A percentile compares a stretch with the other conserved stretches of the same genome.
Conservation (phyloP, 2,888 invertebrate species). For the Tenthredo notha region DNA sequence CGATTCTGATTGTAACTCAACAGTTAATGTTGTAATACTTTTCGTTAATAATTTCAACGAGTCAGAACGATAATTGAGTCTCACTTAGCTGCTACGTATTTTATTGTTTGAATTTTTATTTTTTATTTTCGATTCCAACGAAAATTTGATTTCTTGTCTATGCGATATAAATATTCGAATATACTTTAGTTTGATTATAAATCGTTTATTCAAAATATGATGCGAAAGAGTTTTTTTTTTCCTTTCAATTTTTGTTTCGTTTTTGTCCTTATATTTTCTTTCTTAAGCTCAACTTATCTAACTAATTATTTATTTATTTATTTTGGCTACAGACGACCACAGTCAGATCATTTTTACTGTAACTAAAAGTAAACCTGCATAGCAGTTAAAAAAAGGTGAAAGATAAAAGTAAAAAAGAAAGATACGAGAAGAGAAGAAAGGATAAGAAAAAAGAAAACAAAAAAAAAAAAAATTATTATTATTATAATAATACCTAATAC, state of each 20-base stretch:
- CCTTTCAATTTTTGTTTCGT: neutral
- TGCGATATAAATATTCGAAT: neutral
- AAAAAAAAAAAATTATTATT: conserved; percentile 39
- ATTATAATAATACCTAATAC: conserved; percentile 52
- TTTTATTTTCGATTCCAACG: neutral
- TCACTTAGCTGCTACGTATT: conserved; percentile 5
- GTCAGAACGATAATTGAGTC: neutral
- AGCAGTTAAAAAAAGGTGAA: conserved; percentile 64
- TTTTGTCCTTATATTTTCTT: neutral
- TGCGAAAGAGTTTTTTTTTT: neutral
- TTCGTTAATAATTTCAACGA: neutral
- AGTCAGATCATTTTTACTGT: conserved; percentile 58
- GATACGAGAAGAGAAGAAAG: conserved; percentile 42
- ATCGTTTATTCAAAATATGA: neutral
- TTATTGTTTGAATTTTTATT: neutral
- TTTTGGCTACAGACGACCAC: conserved; percentile 53
- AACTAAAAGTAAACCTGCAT: conserved; percentile 58
- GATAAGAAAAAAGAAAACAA: conserved; percentile 30
- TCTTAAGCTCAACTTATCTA: conserved; percentile 30
- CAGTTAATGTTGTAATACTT: neutral
- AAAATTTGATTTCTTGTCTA: neutral
- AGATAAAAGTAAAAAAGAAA: conserved; percentile 62
- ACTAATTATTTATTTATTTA: conserved; percentile 54
- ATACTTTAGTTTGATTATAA: neutral
- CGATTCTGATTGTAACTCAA: neutral